Evolutionary conservation across 2,888 invertebrate genomes (phyloP).

Genomic region (Sarcophaga variegata): DNA sequence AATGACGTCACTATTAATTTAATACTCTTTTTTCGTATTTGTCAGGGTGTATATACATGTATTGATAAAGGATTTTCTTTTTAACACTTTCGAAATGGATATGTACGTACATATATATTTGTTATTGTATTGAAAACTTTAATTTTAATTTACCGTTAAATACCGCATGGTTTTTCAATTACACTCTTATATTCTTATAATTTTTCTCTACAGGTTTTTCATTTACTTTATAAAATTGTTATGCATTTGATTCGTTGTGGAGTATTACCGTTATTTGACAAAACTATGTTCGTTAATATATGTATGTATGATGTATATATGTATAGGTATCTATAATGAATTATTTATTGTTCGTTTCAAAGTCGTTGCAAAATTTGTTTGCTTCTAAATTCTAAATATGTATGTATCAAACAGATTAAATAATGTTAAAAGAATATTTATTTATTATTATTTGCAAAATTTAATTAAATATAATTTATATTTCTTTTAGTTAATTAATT

Average conservation of each 20-base stretch:
- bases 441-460: conserved; percentile 57
- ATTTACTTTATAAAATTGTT: not conserved
- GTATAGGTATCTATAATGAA: conserved; percentile 19
- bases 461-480: conserved; percentile 43
- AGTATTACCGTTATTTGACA: conserved; percentile 19
- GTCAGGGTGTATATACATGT: no score
- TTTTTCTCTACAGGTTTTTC: not conserved
- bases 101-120: conserved; percentile 8
- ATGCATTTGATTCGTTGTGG: not conserved
- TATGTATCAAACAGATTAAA: conserved; percentile 32
- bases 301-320: not conserved
- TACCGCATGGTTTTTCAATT: not conserved
- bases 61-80: conserved; percentile 26
- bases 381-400: conserved; percentile 42
- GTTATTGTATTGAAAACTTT: no score
- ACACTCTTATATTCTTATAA: not conserved
- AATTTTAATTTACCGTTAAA: no score
- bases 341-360: conserved; percentile 48
- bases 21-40: conserved; percentile 18
- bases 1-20: conserved; percentile 66
- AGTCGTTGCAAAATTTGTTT: conserved; percentile 26
- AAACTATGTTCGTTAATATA: conserved; percentile 28
- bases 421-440: conserved; percentile 1
- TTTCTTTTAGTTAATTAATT: conserved; percentile 14
- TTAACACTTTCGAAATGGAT: not conserved